Conservation (phyloP, 1,140 invertebrate genomes). For the Centruroides vittatus region DNA sequence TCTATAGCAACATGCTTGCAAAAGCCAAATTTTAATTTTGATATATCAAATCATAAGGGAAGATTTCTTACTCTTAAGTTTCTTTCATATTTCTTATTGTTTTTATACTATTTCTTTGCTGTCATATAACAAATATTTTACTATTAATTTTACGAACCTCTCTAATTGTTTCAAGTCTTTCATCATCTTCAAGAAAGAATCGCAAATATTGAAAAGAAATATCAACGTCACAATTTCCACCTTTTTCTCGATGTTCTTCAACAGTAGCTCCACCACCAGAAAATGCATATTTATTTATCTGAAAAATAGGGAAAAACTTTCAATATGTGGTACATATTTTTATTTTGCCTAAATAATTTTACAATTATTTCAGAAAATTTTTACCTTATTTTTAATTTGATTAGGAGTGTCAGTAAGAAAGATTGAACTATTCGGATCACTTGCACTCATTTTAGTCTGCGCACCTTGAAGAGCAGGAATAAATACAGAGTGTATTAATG, state of each 20-base stretch:
- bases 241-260: conserved; percentile 70
- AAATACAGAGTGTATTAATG: conserved; percentile 83
- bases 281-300: conserved; percentile 97
- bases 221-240: conserved; percentile 93
- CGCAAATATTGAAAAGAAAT: conserved; percentile 89
- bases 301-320: neutral
- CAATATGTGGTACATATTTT: neutral
- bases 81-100: too few species aligned
- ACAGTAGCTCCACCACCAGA: conserved; percentile 86
- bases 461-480: conserved; percentile 93
- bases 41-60: too few species aligned
- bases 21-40: too few species aligned
- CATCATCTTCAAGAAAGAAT: conserved; percentile 94
- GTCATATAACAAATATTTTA: too few species aligned
- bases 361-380: too few species aligned
- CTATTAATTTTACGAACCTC: conserved; percentile 31
- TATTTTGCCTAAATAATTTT: neutral
- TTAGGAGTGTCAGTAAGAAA: conserved; percentile 89
- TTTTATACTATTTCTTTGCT: too few species aligned
- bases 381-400: conserved; percentile 89
- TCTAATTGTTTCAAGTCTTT: conserved; percentile 63
- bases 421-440: conserved; percentile 84
- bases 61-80: too few species aligned
- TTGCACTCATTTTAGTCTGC: conserved; percentile 96
- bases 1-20: too few species aligned